These are phyloP conservation scores for Rutpela maculata DNA, from an alignment of 2,888 invertebrate species.

Conservation along the genomic window DNA sequence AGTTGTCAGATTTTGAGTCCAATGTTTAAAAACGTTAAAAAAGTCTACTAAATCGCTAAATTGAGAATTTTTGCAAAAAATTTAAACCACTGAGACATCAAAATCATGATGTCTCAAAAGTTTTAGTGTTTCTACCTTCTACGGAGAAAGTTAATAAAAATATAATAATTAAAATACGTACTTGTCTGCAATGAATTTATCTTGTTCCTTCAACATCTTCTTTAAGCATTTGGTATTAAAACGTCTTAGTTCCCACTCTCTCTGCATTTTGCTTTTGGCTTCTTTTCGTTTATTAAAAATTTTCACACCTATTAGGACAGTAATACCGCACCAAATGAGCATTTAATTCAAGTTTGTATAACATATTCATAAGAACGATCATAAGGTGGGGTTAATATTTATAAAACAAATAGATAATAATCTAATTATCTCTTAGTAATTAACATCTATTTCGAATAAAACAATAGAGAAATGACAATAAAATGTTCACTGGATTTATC, in stretches of 20 bases:
- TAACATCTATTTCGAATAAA: not conserved
- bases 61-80: too few relatives aligned
- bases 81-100: too few relatives aligned
- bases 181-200: not conserved
- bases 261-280: not conserved
- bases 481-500: not conserved
- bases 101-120: too few relatives aligned
- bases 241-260: not conserved
- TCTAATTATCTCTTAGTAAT: slow-evolving; percentile 7
- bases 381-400: not conserved
- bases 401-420: slow-evolving; percentile 9
- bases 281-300: not conserved
- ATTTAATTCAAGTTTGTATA: not conserved
- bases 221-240: not conserved
- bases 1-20: too few relatives aligned
- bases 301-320: not conserved
- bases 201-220: not conserved
- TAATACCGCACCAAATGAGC: not conserved
- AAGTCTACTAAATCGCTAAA: too few relatives aligned
- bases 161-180: not conserved
- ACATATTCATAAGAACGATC: not conserved
- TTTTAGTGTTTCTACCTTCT: too few relatives aligned
- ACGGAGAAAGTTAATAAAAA: too few relatives aligned
- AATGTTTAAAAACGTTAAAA: too few relatives aligned
- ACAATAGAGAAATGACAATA: not conserved